A percentile compares a stretch with the other conserved stretches of the same genome.
phyloP scores from a whole-genome alignment of 2,888 invertebrate genomes.

The Aphelenchoides bicaudatus region DNA sequence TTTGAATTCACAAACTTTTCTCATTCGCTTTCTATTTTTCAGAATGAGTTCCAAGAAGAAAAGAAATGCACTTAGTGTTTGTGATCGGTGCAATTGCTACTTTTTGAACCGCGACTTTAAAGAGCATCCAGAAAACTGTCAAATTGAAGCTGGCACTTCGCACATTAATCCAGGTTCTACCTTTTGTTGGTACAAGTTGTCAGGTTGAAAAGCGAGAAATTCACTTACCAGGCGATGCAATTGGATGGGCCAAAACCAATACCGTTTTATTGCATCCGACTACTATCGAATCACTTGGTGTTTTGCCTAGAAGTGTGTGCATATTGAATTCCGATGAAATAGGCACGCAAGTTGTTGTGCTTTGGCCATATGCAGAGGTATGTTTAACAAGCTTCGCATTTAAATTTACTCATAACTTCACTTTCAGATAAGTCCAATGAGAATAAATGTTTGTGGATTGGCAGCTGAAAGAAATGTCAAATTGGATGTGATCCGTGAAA shows the following conservation, averaged over 20 bases:
- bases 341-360: slow-evolving; percentile 30
- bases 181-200: slow-evolving; percentile 6
- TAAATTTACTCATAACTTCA: not conserved
- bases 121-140: slow-evolving; percentile 23
- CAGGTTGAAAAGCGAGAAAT: slow-evolving; percentile 18
- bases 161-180: slow-evolving; percentile 12
- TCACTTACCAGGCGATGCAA: slow-evolving; percentile 16
- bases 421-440: slow-evolving; percentile 19
- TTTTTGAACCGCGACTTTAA: slow-evolving; percentile 34
- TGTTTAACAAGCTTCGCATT: not conserved
- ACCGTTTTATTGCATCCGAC: slow-evolving; percentile 42
- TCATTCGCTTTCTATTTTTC: not conserved
- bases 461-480: slow-evolving; percentile 13
- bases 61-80: slow-evolving; percentile 33
- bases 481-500: slow-evolving; percentile 11
- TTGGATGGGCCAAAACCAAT: slow-evolving; percentile 29
- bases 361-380: slow-evolving; percentile 54
- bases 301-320: slow-evolving; percentile 38
- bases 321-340: slow-evolving; percentile 16
- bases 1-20: not conserved
- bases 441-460: slow-evolving; percentile 1
- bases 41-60: slow-evolving; percentile 23
- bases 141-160: slow-evolving; percentile 1
- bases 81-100: slow-evolving; percentile 28
- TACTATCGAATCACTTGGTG: slow-evolving; percentile 40